These are phyloP conservation scores for Drosophila vallismaia DNA, from an alignment of 2,888 invertebrate species.

Conservation along the genomic window DNA sequence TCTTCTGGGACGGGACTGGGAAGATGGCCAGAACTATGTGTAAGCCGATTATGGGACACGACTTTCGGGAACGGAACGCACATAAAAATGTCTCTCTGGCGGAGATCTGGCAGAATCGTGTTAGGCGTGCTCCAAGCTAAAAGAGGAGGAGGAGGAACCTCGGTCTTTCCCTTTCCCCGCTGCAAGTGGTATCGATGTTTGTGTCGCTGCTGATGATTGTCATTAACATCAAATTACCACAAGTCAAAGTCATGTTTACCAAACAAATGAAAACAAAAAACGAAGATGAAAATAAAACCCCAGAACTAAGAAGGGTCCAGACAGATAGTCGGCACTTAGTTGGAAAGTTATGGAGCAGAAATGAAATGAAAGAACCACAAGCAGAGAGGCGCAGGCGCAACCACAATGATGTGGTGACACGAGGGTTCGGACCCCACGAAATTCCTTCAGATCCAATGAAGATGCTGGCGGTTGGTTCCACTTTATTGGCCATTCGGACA, in stretches of 20 bases:
- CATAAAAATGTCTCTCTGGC: constrained; percentile 62
- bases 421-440: not conserved
- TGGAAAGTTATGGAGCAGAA: constrained; percentile 48
- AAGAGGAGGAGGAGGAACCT: not conserved
- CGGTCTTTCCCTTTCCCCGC: not conserved
- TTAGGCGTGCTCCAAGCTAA: constrained; percentile 57
- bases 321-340: constrained; percentile 56
- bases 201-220: constrained; percentile 73
- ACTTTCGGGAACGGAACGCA: constrained; percentile 38
- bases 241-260: constrained; percentile 76
- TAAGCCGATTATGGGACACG: constrained; percentile 70
- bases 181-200: constrained; percentile 61
- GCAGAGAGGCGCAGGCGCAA: constrained; percentile 29
- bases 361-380: constrained; percentile 52
- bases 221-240: constrained; percentile 82
- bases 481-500: constrained; percentile 33
- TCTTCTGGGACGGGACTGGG: not conserved
- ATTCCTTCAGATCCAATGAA: constrained; percentile 4
- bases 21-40: constrained; percentile 22
- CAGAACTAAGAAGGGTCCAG: constrained; percentile 18
- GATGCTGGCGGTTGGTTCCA: constrained; percentile 6
- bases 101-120: constrained; percentile 70
- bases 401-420: constrained; percentile 28
- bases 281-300: constrained; percentile 41
- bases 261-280: not conserved